Base-by-base conservation (phyloP, 2,797 vertebrate genomes). In the Todus mexicanus region DNA sequence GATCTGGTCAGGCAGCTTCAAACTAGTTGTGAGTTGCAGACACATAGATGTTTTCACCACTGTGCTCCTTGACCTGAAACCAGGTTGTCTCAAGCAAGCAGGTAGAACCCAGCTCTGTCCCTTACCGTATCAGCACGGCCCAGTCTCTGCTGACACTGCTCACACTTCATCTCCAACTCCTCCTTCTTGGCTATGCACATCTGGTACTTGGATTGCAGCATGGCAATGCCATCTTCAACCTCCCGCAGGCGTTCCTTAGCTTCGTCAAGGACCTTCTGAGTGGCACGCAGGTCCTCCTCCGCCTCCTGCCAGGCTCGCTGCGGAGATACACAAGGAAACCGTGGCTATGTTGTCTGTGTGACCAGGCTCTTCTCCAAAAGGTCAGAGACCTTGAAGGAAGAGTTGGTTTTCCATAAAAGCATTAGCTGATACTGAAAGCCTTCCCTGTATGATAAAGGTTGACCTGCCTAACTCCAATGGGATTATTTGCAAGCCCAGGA, bases 251-350 rank as follows among this genome's bases (percentile, higher is more conserved):
- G 97, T 19, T 90, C 85, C 89, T 98, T 98, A 3, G 98, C 98
- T 64, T 98, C 97, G 12, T 98, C 98, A 69, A 99, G 95, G 84
- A 98, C 95, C 68, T 23, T 45, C 92, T 99, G 98, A 8, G 98
- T 98, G 23, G 74, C 96, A 4, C 83, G 98, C 93, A 99, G 96
- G 91, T 99, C 99, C 3, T 98, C 98, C 96, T 98, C 98, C 87
- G 98, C 98, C 89, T 98, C 98, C 50, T 68, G 43, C 43, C 98
- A 97, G 57, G 98, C 98, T 98, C 97, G 94, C 99, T 99, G 87
- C 26, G 69, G 78, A 93, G 51, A 90, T 21, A 17, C 19, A 76
- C 42, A 81, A 73, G 60, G 12, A 61, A 83, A 72, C 7, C 20
- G 51, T 51, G 37, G 12, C 7, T 15, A 19, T n/a, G 15, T 17